Conservation (phyloP, 1,140 invertebrate genomes). For the Drosophila tristis region DNA sequence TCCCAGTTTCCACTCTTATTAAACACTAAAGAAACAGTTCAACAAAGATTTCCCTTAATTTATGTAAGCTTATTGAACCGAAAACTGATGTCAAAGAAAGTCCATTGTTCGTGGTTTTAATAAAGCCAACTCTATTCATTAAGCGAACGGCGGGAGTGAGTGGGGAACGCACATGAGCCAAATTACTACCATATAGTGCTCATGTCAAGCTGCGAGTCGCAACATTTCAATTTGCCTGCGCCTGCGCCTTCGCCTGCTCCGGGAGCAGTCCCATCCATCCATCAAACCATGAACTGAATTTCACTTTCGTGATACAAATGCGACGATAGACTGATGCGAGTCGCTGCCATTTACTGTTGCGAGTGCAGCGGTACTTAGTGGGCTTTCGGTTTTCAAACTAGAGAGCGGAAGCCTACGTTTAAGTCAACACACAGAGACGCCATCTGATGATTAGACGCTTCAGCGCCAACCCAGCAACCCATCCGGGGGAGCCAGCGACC, state of each 20-base stretch:
- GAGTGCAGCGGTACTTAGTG: slow-evolving; percentile 28
- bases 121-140: too few species aligned
- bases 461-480: slow-evolving; percentile 33
- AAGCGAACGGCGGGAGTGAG: too few species aligned
- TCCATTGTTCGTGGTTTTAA: too few species aligned
- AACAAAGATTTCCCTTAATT: too few species aligned
- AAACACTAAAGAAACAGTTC: too few species aligned
- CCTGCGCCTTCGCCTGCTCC: neutral
- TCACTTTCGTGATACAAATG: slow-evolving; percentile 54
- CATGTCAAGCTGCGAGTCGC: slow-evolving; percentile 31
- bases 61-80: too few species aligned
- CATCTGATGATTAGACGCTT: slow-evolving; percentile 51
- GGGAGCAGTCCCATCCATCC: neutral
- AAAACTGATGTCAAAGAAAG: too few species aligned
- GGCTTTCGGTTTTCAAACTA: slow-evolving; percentile 66
- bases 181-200: slow-evolving; percentile 26
- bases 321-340: slow-evolving; percentile 33
- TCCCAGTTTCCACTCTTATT: too few species aligned
- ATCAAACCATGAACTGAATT: slow-evolving; percentile 58
- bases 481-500: too few species aligned
- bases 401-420: slow-evolving; percentile 57
- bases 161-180: too few species aligned
- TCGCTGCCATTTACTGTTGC: too few species aligned
- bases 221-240: slow-evolving; percentile 52
- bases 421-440: slow-evolving; percentile 34